phyloP scores from a whole-genome alignment of 2,888 invertebrate genomes.

The Norana najaformis region DNA sequence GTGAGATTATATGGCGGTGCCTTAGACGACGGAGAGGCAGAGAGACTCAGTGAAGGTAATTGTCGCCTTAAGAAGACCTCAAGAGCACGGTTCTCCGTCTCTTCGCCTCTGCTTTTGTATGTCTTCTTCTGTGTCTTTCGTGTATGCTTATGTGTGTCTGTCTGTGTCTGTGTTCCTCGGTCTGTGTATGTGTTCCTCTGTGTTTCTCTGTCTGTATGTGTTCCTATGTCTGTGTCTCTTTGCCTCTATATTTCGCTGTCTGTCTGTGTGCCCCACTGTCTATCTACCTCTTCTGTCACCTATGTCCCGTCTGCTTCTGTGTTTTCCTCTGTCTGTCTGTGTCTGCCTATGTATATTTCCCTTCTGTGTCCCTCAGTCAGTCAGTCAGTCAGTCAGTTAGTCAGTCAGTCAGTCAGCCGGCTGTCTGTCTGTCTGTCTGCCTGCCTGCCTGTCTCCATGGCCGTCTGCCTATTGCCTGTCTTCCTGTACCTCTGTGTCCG shows the following conservation, averaged over 20 bases:
- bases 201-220: too few relatives aligned
- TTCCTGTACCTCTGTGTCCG: neutral
- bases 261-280: neutral
- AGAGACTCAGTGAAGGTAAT: neutral
- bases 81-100: neutral
- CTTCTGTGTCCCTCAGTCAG: neutral
- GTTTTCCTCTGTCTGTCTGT: neutral
- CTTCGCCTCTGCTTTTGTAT: neutral
- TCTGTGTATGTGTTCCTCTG: too few relatives aligned
- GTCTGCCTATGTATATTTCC: too few relatives aligned
- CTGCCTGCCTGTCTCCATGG: neutral
- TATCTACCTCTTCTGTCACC: neutral
- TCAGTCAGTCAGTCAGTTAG: neutral
- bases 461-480: neutral
- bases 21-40: neutral
- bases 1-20: neutral
- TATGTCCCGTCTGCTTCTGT: neutral
- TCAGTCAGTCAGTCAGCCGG: neutral
- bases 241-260: too few relatives aligned
- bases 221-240: too few relatives aligned
- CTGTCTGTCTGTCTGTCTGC: neutral
- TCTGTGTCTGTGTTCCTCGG: too few relatives aligned
- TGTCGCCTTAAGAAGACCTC: neutral
- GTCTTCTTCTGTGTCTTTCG: neutral
- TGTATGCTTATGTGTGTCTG: too few relatives aligned